phyloP scores from a whole-genome alignment of 2,113 vertebrate species.

The Platysteira castanea region DNA sequence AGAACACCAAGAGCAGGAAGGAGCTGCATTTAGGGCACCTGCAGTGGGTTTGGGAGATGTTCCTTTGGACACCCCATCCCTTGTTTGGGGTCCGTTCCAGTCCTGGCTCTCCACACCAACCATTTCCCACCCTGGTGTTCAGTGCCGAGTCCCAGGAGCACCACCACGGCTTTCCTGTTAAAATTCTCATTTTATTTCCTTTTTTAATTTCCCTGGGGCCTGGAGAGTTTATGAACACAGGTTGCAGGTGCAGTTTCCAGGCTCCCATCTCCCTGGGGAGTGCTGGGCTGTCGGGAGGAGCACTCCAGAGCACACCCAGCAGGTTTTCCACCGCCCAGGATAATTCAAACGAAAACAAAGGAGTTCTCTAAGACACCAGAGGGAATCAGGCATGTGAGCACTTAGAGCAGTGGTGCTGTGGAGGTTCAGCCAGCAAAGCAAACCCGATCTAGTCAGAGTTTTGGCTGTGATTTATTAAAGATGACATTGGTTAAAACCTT shows the following conservation, averaged over 20 bases:
- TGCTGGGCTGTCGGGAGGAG: background rate
- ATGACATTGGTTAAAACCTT: slow-evolving; percentile 34
- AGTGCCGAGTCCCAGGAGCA: background rate
- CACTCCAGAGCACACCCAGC: background rate
- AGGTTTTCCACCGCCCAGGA: background rate
- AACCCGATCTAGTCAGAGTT: background rate
- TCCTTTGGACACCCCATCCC: background rate
- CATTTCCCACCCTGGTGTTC: background rate
- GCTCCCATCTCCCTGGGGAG: fast-evolving
- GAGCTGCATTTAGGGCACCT: too few relatives aligned
- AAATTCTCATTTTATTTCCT: background rate
- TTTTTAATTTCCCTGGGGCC: background rate
- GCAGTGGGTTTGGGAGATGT: background rate
- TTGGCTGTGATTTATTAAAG: slow-evolving; percentile 33
- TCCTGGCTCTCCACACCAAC: background rate
- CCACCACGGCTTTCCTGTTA: background rate
- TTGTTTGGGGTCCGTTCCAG: fast-evolving
- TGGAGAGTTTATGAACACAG: fast-evolving
- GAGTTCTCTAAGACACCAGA: background rate
- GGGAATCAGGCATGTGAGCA: background rate
- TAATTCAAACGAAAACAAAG: background rate
- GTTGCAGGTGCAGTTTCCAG: background rate
- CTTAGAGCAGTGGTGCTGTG: background rate
- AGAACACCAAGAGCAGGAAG: background rate
- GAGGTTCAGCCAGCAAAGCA: background rate